These are phyloP conservation scores for Eulimnadia texana DNA, from an alignment of 1,140 invertebrate genomes.

Conservation along the genomic window DNA sequence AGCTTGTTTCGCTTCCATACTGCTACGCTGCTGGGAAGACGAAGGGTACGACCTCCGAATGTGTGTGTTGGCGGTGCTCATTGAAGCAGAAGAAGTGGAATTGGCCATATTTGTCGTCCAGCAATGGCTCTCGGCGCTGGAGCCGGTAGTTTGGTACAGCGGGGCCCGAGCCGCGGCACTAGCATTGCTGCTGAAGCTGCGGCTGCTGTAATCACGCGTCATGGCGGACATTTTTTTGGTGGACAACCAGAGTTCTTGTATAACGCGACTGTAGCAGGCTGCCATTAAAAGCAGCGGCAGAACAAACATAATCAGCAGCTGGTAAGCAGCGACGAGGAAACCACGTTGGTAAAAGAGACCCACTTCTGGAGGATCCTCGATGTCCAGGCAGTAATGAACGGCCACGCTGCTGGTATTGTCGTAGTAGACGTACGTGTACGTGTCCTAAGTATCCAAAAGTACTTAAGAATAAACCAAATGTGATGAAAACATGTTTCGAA, in stretches of 20 bases:
- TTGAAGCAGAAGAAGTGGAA: background rate
- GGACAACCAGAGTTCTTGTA: constrained; percentile 35
- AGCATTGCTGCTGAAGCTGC: background rate
- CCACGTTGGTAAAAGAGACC: background rate
- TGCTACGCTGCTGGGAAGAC: constrained; percentile 5
- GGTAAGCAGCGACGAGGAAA: constrained; percentile 27
- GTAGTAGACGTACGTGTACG: constrained; percentile 24
- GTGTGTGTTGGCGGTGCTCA: background rate
- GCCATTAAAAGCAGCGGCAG: constrained; percentile 33
- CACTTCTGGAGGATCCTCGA: constrained; percentile 10
- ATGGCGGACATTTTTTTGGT: constrained; percentile 29
- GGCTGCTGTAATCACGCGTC: constrained; percentile 21
- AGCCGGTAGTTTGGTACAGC: background rate
- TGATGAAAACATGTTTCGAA: too few species aligned
- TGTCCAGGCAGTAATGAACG: constrained; percentile 27
- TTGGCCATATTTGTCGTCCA: background rate
- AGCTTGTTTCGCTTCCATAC: constrained; percentile 14
- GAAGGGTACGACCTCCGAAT: background rate
- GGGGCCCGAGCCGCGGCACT: background rate
- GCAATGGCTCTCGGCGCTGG: background rate
- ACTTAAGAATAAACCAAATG: too few species aligned
- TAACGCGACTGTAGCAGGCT: constrained; percentile 33
- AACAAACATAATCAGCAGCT: constrained; percentile 31
- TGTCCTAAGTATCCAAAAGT: constrained; percentile 22
- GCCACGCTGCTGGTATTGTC: constrained; percentile 26